Evolutionary conservation across 23 tunicate species (phyloP).

Genomic region (Clavelina lepadiformis): DNA sequence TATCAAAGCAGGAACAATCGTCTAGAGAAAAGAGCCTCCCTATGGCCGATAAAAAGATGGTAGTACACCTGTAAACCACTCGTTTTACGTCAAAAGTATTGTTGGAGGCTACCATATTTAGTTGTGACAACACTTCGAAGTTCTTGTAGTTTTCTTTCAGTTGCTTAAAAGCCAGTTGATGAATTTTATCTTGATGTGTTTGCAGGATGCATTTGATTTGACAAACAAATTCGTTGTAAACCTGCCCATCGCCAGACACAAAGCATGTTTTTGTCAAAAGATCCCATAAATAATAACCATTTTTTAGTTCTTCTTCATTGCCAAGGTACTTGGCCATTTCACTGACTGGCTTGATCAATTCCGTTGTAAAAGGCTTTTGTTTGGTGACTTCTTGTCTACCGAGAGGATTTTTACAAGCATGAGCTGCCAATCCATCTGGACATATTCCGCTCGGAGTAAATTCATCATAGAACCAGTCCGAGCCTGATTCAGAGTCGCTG

Average conservation of each 20-base stretch:
- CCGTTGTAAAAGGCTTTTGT: slow-evolving; percentile 4
- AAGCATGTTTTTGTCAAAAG: slow-evolving; percentile 35
- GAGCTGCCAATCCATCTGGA: slow-evolving; percentile 52
- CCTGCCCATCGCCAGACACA: slow-evolving; percentile 30
- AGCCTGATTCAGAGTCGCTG: not conserved
- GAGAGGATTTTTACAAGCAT: slow-evolving; percentile 45
- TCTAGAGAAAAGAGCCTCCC: slow-evolving; percentile 1
- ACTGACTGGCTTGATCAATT: slow-evolving; percentile 38
- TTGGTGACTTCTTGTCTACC: slow-evolving; percentile 20
- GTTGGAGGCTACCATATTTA: not conserved
- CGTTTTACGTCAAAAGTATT: not conserved
- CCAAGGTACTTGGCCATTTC: slow-evolving; percentile 31
- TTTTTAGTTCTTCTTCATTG: slow-evolving; percentile 11
- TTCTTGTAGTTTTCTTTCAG: not conserved
- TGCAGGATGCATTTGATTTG: not conserved
- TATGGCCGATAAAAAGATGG: slow-evolving; percentile 12
- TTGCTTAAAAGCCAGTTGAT: slow-evolving; percentile 2
- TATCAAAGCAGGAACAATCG: not conserved
- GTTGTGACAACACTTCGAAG: slow-evolving; percentile 10
- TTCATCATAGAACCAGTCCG: slow-evolving; percentile 41
- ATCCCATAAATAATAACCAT: slow-evolving; percentile 39
- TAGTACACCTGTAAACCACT: not conserved
- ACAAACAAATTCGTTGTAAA: slow-evolving; percentile 10
- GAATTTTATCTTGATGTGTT: not conserved
- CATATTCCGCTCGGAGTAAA: slow-evolving; percentile 44